Percentiles rank a stretch among this genome's conserved stretches.
phyloP scores from a whole-genome alignment of 2,888 invertebrate genomes.

The Colostygia pectinataria region DNA sequence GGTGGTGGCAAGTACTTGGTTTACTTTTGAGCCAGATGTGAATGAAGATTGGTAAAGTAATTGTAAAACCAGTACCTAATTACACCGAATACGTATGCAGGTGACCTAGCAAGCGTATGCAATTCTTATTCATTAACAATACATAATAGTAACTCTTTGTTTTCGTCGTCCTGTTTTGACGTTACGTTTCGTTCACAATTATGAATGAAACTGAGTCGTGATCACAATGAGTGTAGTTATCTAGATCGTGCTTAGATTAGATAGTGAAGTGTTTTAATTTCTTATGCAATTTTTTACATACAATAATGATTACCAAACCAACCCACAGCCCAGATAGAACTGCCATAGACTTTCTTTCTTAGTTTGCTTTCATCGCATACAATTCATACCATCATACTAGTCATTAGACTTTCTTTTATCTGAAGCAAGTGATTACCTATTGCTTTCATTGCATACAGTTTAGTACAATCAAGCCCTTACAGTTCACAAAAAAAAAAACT shows the following conservation, averaged over 20 bases:
- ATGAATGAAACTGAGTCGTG: slow-evolving; percentile 77
- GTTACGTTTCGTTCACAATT: slow-evolving; percentile 61
- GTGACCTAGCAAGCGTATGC: slow-evolving; percentile 29
- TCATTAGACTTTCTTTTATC: too few species aligned
- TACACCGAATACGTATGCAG: slow-evolving; percentile 32
- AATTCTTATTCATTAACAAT: slow-evolving; percentile 32
- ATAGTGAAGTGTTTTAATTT: slow-evolving; percentile 43
- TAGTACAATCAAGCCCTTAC: background rate
- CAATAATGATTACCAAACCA: slow-evolving; percentile 21
- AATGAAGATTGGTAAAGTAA: slow-evolving; percentile 47
- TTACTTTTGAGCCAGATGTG: slow-evolving; percentile 52
- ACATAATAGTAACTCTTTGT: slow-evolving; percentile 55
- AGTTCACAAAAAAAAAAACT: too few species aligned
- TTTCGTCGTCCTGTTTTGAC: slow-evolving; percentile 72
- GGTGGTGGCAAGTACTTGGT: slow-evolving; percentile 67
- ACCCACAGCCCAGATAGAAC: background rate
- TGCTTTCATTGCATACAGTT: background rate
- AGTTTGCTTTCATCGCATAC: slow-evolving; percentile 20
- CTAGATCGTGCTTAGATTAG: slow-evolving; percentile 65
- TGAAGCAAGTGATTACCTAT: too few species aligned
- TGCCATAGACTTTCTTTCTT: background rate
- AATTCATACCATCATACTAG: too few species aligned
- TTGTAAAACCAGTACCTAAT: slow-evolving; percentile 29
- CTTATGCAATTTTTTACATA: slow-evolving; percentile 32
- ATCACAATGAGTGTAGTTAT: slow-evolving; percentile 65